Base-by-base conservation (phyloP, 2,113 vertebrate genomes). In the Isurus oxyrinchus region DNA sequence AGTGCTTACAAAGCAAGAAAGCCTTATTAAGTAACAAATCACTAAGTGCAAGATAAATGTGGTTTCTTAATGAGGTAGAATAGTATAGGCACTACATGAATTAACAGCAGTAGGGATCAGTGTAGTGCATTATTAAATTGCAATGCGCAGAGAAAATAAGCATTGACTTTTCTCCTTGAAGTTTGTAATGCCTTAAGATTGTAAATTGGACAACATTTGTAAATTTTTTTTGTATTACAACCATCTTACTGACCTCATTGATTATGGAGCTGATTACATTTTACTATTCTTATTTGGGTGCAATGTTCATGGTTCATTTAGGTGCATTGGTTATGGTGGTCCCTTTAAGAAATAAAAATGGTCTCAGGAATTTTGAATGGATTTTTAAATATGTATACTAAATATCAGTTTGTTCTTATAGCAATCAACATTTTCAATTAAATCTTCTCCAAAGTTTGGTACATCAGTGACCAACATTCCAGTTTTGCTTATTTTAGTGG, bases 171-270 rank as follows among this genome's bases (percentile, higher is more conserved):
- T 61, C 53, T n/a, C 27, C 57, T 93, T 14, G 16, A 61, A 19
- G 31, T 67, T 66, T 95, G 94, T 49, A 53, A 72, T 95, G 25
- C n/a, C 69, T 72, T 69, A 94, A 94, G n/a, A 16, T 59, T 91
- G 31, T 66, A 94, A 94, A 66, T 94, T 35, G 10, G 14, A 44
- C 21, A 8, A 66, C 23, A 61, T 94, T 94, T 40, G 16, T 66
- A 23, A 25, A n/a, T 66, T 66, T 27, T 59, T 91, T 66, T 44
- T 67, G 53, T 67, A n/a, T 14, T 53, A 35, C 13, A 5, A 3
- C 55, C 27, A 61, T 35, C 11, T 31, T 57, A 91, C 27, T 66
- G n/a, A 40, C 16, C 35, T 94, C 13, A 44, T 49, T 44, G 63
- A 67, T 94, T 49, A 44, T 53, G 11, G 8, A 66, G 16, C 81